Percentiles rank a stretch among this genome's conserved stretches.
These are phyloP conservation scores for Prunella himalayana DNA, from an alignment of 2,113 vertebrate genomes.

Conservation along the genomic window DNA sequence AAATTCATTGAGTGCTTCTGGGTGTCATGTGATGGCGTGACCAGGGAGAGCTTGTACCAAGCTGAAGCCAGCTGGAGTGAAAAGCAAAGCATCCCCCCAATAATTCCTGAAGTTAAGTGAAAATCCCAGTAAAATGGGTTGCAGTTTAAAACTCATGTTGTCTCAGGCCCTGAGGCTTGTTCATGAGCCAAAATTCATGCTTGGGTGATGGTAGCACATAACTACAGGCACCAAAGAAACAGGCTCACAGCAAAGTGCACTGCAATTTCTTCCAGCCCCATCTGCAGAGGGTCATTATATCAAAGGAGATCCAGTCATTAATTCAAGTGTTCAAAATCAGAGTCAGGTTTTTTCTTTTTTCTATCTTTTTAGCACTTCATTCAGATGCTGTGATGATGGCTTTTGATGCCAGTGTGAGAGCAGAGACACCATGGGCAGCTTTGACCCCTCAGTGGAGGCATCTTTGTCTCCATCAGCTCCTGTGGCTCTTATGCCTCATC, in stretches of 20 bases:
- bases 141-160: neutral
- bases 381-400: neutral
- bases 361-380: neutral
- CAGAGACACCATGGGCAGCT: neutral
- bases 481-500: rapidly evolving
- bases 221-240: neutral
- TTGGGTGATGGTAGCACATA: rapidly evolving
- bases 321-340: neutral
- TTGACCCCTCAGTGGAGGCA: neutral
- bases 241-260: rapidly evolving
- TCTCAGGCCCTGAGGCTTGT: neutral
- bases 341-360: rapidly evolving
- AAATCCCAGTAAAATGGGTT: neutral
- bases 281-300: neutral
- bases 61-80: neutral
- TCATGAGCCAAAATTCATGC: neutral
- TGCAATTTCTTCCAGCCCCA: neutral
- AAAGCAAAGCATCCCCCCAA: neutral
- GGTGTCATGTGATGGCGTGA: slow-evolving; percentile 13
- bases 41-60: slow-evolving; percentile 34
- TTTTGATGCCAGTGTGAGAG: neutral
- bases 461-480: neutral
- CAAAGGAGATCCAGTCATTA: neutral
- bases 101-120: neutral
- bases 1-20: neutral